phyloP scores from a whole-genome alignment of 1,140 invertebrate species.

The Drosophila willistoni region DNA sequence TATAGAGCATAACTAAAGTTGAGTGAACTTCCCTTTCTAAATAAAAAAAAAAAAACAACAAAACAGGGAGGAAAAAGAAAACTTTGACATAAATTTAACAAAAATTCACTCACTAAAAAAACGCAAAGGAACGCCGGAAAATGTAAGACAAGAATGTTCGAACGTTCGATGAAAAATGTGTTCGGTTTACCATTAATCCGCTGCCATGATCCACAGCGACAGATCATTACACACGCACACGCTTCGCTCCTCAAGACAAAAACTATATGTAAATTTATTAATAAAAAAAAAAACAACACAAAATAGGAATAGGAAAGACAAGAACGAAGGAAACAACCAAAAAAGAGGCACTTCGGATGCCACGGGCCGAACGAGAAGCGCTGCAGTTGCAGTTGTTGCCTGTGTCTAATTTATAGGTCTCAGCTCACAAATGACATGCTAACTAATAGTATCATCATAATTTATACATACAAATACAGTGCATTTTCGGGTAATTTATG shows the following conservation, averaged over 20 bases:
- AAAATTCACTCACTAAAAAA: slow-evolving; percentile 37
- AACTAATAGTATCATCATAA: slow-evolving; percentile 81
- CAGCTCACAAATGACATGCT: slow-evolving; percentile 69
- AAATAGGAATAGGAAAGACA: slow-evolving; percentile 33
- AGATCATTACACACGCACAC: slow-evolving; percentile 82
- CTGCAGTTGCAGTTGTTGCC: slow-evolving; percentile 58
- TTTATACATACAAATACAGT: slow-evolving; percentile 72
- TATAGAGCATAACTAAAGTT: slow-evolving; percentile 23
- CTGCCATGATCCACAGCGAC: slow-evolving; percentile 75
- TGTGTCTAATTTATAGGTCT: slow-evolving; percentile 66
- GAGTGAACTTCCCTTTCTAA: background rate
- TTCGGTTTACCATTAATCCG: slow-evolving; percentile 82
- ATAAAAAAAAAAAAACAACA: background rate
- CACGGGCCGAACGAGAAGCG: background rate
- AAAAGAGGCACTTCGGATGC: background rate
- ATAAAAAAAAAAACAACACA: slow-evolving; percentile 51
- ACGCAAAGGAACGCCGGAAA: slow-evolving; percentile 43
- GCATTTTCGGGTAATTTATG: slow-evolving; percentile 66
- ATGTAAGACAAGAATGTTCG: slow-evolving; percentile 36
- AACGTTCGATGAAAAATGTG: slow-evolving; percentile 78
- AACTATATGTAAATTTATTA: slow-evolving; percentile 71
- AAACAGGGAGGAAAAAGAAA: background rate
- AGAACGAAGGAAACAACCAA: slow-evolving; percentile 25
- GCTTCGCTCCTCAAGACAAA: slow-evolving; percentile 17
- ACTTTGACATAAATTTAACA: slow-evolving; percentile 21